phyloP scores from a whole-genome alignment of 1,140 invertebrate genomes.

The Euglossa dilemma region DNA sequence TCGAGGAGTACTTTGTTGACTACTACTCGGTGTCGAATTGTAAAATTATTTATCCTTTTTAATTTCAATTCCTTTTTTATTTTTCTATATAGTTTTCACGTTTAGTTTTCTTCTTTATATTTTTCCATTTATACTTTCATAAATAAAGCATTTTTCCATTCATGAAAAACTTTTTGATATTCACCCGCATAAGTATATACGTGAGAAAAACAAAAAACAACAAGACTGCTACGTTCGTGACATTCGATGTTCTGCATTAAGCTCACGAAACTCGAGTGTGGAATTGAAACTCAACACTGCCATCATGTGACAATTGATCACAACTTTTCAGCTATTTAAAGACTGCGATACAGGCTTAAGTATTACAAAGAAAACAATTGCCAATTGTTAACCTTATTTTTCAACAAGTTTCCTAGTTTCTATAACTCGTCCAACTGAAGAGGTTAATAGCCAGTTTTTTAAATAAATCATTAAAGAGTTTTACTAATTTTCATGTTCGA shows the following conservation, averaged over 20 bases:
- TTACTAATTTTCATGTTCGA: neutral
- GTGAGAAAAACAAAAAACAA: constrained; percentile 9
- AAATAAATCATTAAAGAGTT: neutral
- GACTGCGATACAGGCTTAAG: neutral
- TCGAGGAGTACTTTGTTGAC: neutral
- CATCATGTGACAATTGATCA: neutral
- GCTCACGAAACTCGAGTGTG: neutral
- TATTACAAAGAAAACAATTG: no score
- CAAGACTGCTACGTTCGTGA: constrained; percentile 20
- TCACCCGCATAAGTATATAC: neutral
- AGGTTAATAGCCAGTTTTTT: neutral
- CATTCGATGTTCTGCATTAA: neutral
- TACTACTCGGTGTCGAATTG: neutral
- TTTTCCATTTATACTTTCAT: neutral
- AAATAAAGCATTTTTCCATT: neutral
- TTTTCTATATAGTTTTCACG: neutral
- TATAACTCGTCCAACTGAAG: neutral
- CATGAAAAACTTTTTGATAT: neutral
- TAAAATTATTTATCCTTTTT: neutral
- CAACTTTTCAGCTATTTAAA: neutral
- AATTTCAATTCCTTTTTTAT: neutral
- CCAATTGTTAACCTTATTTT: neutral
- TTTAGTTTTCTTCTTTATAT: neutral
- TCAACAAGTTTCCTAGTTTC: neutral
- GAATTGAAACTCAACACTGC: neutral